A percentile compares a stretch with the other conserved stretches of the same genome.
Evolutionary conservation across 2,113 vertebrate species (phyloP).

Genomic region (Strix uralensis): DNA sequence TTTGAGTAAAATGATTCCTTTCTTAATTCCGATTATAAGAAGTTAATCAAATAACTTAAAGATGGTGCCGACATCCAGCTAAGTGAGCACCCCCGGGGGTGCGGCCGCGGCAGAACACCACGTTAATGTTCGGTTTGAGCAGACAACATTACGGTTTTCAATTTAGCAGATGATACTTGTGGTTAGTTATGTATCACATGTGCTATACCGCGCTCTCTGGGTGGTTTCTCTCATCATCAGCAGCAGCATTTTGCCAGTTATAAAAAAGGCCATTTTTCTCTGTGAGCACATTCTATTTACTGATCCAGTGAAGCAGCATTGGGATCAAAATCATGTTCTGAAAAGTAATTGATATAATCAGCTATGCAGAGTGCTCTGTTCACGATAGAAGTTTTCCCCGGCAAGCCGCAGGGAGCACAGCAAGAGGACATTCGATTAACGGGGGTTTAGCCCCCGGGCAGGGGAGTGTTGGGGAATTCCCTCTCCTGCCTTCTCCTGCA

Average conservation of each 20-base stretch:
- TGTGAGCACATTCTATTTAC: constrained; percentile 71
- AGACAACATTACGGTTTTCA: constrained; percentile 70
- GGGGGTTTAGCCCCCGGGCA: rapidly evolving
- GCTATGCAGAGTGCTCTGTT: constrained; percentile 7
- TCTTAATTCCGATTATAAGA: constrained; percentile 59
- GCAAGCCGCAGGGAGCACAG: neutral
- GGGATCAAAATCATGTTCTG: constrained; percentile 71
- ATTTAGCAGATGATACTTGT: constrained; percentile 67
- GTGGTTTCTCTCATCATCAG: constrained; percentile 66
- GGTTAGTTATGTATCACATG: constrained; percentile 61
- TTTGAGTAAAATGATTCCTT: constrained; percentile 47
- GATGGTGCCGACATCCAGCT: constrained; percentile 30
- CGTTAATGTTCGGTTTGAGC: constrained; percentile 58
- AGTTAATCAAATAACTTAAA: constrained; percentile 64
- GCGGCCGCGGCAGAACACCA: constrained; percentile 35
- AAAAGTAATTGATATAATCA: constrained; percentile 72
- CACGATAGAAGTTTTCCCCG: neutral
- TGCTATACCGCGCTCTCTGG: neutral
- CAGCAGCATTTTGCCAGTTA: constrained; percentile 59
- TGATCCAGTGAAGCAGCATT: constrained; percentile 71
- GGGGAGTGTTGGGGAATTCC: neutral
- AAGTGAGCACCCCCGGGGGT: constrained; percentile 32
- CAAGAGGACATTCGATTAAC: rapidly evolving
- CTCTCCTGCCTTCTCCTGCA: neutral
- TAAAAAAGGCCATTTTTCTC: constrained; percentile 71